These are phyloP conservation scores for Gambusia affinis DNA, from an alignment of 2,113 vertebrate genomes.

Conservation along the genomic window DNA sequence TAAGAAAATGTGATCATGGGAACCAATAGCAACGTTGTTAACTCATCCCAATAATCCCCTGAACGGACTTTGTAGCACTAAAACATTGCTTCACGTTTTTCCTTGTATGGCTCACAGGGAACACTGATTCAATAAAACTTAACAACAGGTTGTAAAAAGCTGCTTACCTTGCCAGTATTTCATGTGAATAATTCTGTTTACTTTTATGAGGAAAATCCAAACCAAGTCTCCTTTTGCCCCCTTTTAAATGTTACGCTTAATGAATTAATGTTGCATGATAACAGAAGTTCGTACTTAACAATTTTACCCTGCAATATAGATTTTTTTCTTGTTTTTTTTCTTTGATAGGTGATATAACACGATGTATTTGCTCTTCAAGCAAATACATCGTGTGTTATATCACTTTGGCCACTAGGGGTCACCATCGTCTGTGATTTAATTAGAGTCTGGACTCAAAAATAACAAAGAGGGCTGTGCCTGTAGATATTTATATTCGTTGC, in stretches of 20 bases:
- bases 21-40: background rate
- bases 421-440: slow-evolving; percentile 25
- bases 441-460: background rate
- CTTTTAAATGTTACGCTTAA: background rate
- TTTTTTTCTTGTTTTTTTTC: background rate
- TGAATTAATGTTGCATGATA: background rate
- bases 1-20: background rate
- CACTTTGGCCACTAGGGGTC: slow-evolving; percentile 49
- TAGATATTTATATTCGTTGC: background rate
- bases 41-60: background rate
- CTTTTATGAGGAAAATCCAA: background rate
- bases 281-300: background rate
- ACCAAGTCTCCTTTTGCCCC: background rate
- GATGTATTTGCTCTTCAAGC: too few relatives aligned
- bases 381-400: background rate
- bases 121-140: background rate
- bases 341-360: too few relatives aligned
- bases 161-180: background rate
- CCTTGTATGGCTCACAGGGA: background rate
- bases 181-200: background rate
- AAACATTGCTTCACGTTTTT: background rate
- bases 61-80: background rate
- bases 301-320: background rate
- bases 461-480: background rate
- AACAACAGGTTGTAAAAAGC: background rate